phyloP scores from a whole-genome alignment of 2,888 invertebrate species.

The Seira sanloemensis region DNA sequence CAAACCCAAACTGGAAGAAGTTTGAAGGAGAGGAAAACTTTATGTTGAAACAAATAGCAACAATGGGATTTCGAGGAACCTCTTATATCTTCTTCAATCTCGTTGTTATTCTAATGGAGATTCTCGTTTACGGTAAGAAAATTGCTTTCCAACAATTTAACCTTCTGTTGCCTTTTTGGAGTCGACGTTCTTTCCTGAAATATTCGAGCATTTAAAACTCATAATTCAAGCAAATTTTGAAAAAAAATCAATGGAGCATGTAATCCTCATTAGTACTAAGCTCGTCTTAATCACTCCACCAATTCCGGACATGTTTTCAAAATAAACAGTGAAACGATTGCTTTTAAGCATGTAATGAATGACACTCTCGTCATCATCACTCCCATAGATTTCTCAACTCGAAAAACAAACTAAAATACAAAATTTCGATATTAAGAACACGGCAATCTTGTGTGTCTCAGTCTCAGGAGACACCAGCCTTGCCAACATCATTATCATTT shows the following conservation, averaged over 20 bases:
- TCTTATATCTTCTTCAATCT: constrained; percentile 69
- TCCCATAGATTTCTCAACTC: background rate
- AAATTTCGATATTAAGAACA: background rate
- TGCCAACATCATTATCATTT: constrained; percentile 38
- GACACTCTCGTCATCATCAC: constrained; percentile 18
- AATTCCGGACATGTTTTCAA: constrained; percentile 17
- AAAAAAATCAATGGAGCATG: constrained; percentile 9
- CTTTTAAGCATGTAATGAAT: constrained; percentile 44
- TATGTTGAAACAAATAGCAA: constrained; percentile 42
- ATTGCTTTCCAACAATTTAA: no score
- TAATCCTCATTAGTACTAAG: constrained; percentile 32
- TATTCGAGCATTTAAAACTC: background rate
- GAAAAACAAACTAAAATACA: background rate
- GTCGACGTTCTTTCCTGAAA: background rate
- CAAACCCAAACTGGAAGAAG: constrained; percentile 16
- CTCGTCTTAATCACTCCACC: constrained; percentile 35
- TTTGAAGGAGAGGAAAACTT: constrained; percentile 10
- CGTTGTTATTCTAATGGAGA: constrained; percentile 70
- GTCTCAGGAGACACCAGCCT: background rate
- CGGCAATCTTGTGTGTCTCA: background rate
- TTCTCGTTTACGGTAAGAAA: constrained; percentile 72
- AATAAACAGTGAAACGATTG: background rate
- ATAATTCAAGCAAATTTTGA: background rate
- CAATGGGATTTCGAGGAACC: constrained; percentile 67
- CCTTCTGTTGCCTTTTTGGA: background rate